Conservation (phyloP, 2,113 vertebrate genomes). For the Nothocercus nigrocapillus region DNA sequence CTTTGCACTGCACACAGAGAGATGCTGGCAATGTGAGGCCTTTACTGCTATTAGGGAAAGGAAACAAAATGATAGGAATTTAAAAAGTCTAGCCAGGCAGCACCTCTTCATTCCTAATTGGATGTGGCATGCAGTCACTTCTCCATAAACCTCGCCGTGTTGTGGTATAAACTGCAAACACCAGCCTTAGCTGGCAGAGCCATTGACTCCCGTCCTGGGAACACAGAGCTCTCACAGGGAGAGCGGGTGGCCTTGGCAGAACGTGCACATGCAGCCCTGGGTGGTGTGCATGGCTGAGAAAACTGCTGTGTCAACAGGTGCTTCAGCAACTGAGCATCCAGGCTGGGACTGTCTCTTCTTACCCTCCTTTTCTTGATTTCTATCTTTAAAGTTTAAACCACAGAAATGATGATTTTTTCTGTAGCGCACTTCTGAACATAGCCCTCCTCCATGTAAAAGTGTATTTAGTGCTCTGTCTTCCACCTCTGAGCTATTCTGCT, state of each 20-base stretch:
- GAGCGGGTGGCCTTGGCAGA: neutral
- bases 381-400: neutral
- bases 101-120: neutral
- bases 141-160: neutral
- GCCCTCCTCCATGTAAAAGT: neutral
- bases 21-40: neutral
- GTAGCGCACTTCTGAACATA: neutral
- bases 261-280: neutral
- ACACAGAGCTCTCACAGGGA: neutral
- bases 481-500: neutral
- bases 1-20: neutral
- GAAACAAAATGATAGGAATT: neutral
- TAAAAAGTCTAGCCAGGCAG: neutral
- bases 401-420: neutral
- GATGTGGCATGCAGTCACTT: neutral
- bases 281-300: accelerated
- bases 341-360: neutral
- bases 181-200: neutral
- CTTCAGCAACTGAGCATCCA: neutral
- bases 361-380: neutral
- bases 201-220: neutral
- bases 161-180: neutral
- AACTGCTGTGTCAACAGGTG: neutral
- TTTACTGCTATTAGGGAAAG: neutral
- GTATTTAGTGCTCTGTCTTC: neutral